Conservation (phyloP, 1,140 invertebrate species). For the Pseudomyrmex dendroicus region DNA sequence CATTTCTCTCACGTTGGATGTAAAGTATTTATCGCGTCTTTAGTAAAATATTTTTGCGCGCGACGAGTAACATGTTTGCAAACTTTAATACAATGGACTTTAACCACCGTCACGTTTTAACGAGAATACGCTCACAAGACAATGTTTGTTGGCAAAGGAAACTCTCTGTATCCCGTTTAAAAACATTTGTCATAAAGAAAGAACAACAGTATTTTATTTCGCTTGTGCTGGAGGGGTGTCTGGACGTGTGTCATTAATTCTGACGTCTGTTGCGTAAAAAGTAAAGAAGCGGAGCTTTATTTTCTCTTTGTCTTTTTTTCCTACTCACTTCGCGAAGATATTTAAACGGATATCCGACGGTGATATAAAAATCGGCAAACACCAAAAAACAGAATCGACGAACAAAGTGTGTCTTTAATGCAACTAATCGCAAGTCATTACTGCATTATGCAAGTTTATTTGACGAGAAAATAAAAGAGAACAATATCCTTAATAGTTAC, state of each 20-base stretch:
- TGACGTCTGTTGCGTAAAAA: conserved; percentile 3
- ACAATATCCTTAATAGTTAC: conserved; percentile 41
- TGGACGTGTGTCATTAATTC: conserved; percentile 14
- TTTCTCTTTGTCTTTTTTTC: conserved; percentile 1
- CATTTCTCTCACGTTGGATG: not conserved
- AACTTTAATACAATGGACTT: conserved; percentile 23
- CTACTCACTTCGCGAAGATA: not conserved
- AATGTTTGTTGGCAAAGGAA: conserved; percentile 4
- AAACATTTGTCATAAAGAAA: conserved; percentile 36
- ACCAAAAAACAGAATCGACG: too few species aligned
- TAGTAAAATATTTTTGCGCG: conserved; percentile 37
- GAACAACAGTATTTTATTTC: conserved; percentile 14
- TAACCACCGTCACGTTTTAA: conserved; percentile 32
- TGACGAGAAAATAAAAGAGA: not conserved
- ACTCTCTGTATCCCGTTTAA: conserved; percentile 17
- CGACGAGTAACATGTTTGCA: not conserved
- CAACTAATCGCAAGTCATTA: not conserved
- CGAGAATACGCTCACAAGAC: conserved; percentile 16
- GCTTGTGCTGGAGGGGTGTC: not conserved
- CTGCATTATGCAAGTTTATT: not conserved
- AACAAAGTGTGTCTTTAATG: not conserved
- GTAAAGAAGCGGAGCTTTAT: not conserved
- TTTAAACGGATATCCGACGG: not conserved
- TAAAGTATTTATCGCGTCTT: conserved; percentile 4
- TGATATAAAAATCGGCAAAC: not conserved